Conservation (phyloP, 2,113 vertebrate genomes). For the Labrus mixtus region DNA sequence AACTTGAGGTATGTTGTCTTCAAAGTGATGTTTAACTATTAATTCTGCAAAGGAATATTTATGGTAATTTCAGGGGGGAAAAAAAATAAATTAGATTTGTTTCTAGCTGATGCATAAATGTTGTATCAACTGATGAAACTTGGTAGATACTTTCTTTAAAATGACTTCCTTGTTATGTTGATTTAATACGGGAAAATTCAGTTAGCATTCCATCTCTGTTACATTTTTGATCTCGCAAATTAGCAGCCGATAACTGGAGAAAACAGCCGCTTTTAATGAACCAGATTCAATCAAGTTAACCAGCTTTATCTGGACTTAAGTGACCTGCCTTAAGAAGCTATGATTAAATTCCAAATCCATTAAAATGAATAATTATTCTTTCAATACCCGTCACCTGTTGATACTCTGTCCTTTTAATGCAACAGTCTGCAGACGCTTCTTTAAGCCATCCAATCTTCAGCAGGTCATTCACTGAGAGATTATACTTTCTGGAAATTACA, state of each 20-base stretch:
- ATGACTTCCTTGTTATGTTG: too few species aligned
- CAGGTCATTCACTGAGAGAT: conserved; percentile 28
- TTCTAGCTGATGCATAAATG: too few species aligned
- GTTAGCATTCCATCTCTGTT: neutral
- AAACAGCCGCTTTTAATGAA: neutral
- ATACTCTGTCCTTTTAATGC: neutral
- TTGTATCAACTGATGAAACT: too few species aligned
- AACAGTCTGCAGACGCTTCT: neutral
- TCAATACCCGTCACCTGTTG: neutral
- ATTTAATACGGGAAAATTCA: neutral
- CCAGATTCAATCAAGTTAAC: neutral
- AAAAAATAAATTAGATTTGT: too few species aligned
- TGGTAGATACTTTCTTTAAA: too few species aligned
- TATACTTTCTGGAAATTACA: conserved; percentile 1
- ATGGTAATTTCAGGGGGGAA: too few species aligned
- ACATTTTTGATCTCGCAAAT: too few species aligned
- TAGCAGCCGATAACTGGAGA: neutral
- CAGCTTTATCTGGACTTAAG: neutral
- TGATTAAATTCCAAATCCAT: conserved; percentile 8
- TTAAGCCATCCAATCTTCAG: conserved; percentile 25
- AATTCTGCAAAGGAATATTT: too few species aligned
- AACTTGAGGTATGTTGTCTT: too few species aligned
- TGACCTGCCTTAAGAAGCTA: neutral
- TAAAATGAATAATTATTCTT: conserved; percentile 10
- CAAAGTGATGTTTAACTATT: too few species aligned